Percentiles rank a stretch among this genome's conserved stretches.
Conservation (phyloP, 2,113 vertebrate genomes). For the Scatophagus argus region DNA sequence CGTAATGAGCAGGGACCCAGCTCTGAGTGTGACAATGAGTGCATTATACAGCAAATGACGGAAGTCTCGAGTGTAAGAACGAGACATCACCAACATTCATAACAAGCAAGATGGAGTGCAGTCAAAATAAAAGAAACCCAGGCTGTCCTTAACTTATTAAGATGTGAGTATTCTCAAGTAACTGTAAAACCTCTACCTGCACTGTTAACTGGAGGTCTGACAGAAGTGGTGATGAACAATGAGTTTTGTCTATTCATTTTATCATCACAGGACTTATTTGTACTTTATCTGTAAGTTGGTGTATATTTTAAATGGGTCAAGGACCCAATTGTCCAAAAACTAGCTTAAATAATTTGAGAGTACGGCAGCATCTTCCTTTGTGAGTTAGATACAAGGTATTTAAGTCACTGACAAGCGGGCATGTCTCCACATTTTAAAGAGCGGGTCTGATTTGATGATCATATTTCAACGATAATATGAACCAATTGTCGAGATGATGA, state of each 20-base stretch:
- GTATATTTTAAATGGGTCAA: not conserved
- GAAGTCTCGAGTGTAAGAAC: slow-evolving; percentile 48
- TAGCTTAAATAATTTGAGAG: not conserved
- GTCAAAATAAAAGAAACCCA: slow-evolving; percentile 8
- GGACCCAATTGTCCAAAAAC: not conserved
- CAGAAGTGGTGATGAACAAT: not conserved
- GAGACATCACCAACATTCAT: slow-evolving; percentile 71
- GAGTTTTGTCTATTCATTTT: not conserved
- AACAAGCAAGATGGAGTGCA: slow-evolving; percentile 11
- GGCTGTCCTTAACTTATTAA: not conserved
- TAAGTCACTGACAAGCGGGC: not conserved
- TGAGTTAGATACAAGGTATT: not conserved
- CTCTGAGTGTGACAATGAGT: slow-evolving; percentile 63
- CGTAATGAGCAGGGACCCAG: slow-evolving; percentile 16
- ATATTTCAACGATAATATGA: not conserved
- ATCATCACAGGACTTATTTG: not conserved
- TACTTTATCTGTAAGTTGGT: not conserved
- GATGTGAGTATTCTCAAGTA: not conserved
- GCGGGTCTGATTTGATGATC: no score
- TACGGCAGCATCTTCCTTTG: not conserved
- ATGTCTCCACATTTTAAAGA: no score
- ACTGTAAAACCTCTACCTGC: not conserved
- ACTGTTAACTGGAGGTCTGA: not conserved
- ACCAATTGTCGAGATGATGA: not conserved
- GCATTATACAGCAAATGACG: slow-evolving; percentile 57